A percentile compares a stretch with the other conserved stretches of the same genome.
phyloP scores from a whole-genome alignment of 2,888 invertebrate genomes.

The Cheilosia vulpina region DNA sequence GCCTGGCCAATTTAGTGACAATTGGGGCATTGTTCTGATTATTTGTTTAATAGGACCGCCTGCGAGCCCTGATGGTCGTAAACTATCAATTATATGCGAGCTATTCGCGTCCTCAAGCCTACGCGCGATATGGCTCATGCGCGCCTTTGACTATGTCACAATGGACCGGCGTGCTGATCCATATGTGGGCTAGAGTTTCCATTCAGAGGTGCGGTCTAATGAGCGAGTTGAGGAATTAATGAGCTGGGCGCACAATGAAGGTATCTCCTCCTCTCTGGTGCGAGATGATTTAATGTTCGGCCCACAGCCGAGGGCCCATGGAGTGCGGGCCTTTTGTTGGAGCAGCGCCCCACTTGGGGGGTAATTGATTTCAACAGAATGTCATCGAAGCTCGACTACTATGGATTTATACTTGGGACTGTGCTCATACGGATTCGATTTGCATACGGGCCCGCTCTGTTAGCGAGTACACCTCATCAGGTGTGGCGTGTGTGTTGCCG shows the following conservation, averaged over 20 bases:
- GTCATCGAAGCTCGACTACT: slow-evolving; percentile 69
- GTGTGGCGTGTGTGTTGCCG: slow-evolving; percentile 50
- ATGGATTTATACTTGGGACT: slow-evolving; percentile 49
- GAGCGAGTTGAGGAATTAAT: slow-evolving; percentile 63
- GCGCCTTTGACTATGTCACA: slow-evolving; percentile 51
- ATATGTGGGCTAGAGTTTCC: slow-evolving; percentile 62
- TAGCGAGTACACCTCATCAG: slow-evolving; percentile 54
- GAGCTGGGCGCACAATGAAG: slow-evolving; percentile 51
- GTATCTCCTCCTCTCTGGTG: slow-evolving; percentile 45
- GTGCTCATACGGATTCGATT: slow-evolving; percentile 31
- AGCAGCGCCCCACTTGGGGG: slow-evolving; percentile 44
- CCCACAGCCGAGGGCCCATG: slow-evolving; percentile 59
- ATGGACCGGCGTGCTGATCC: slow-evolving; percentile 33
- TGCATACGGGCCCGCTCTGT: slow-evolving; percentile 57
- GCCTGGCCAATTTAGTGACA: slow-evolving; percentile 53
- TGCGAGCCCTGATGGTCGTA: slow-evolving; percentile 16
- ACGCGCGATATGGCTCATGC: slow-evolving; percentile 44
- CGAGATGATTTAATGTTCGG: slow-evolving; percentile 68
- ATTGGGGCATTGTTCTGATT: slow-evolving; percentile 50
- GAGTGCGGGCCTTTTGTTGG: slow-evolving; percentile 51
- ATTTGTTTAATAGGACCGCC: slow-evolving; percentile 44
- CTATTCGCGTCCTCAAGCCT: slow-evolving; percentile 50
- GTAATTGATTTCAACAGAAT: slow-evolving; percentile 74
- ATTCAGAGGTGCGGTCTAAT: slow-evolving; percentile 69
- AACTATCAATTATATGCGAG: slow-evolving; percentile 45